phyloP scores from a whole-genome alignment of 2,888 invertebrate genomes.

The Argynnis bischoffii region DNA sequence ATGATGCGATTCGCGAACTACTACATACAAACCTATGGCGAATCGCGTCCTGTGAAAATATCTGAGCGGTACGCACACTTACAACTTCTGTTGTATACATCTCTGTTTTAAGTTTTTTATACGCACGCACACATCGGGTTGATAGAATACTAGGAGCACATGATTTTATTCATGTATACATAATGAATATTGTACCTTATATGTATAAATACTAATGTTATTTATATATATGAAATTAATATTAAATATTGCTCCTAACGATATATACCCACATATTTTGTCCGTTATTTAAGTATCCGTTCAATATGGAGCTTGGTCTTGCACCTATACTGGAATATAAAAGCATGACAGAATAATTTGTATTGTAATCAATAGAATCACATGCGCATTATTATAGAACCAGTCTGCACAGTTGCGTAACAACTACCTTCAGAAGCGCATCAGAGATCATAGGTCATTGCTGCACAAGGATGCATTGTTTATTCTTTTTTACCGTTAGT shows the following conservation, averaged over 20 bases:
- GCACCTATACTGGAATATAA: no score
- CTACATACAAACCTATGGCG: constrained; percentile 57
- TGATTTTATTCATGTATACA: no score
- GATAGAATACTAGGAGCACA: constrained; percentile 52
- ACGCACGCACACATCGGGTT: constrained; percentile 13
- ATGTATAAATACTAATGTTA: neutral
- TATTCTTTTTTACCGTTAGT: constrained; percentile 42
- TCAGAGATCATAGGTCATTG: constrained; percentile 66
- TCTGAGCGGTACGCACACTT: constrained; percentile 43
- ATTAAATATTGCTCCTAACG: no score
- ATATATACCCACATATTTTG: no score
- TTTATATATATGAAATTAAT: no score
- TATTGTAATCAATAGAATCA: constrained; percentile 56
- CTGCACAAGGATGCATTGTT: constrained; percentile 43
- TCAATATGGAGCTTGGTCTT: no score
- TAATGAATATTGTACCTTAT: neutral
- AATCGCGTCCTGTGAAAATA: constrained; percentile 64
- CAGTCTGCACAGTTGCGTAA: constrained; percentile 65
- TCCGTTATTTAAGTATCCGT: no score
- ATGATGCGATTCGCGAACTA: constrained; percentile 75
- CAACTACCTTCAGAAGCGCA: constrained; percentile 52
- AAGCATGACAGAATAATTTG: constrained; percentile 11
- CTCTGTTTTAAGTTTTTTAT: constrained; percentile 39
- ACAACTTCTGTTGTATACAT: constrained; percentile 38
- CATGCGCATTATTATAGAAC: constrained; percentile 56